Evolutionary conservation across 1,140 invertebrate species (phyloP).

Genomic region (Hormaphis cornu): DNA sequence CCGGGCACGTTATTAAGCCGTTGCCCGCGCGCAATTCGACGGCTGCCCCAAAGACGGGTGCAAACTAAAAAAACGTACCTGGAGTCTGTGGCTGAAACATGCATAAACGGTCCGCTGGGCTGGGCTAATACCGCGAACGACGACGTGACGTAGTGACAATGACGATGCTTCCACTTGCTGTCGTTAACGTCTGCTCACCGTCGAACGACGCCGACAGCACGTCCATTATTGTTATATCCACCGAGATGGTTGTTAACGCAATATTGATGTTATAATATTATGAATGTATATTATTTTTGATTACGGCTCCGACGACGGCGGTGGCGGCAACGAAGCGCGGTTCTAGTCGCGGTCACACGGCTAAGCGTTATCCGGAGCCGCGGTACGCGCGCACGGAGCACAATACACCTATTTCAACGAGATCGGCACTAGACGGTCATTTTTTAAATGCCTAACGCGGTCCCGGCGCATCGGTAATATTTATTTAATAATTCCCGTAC

Average conservation of each 20-base stretch:
- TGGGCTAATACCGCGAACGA: background rate
- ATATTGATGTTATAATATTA: too few species aligned
- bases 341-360: background rate
- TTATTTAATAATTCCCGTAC: constrained; percentile 30
- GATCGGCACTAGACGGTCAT: constrained; percentile 10
- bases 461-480: background rate
- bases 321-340: background rate
- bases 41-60: background rate
- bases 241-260: too few species aligned
- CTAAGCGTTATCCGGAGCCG: background rate
- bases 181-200: background rate
- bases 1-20: too few species aligned
- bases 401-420: constrained; percentile 4
- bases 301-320: background rate
- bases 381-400: background rate
- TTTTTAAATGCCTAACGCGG: background rate
- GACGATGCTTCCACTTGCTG: too few species aligned
- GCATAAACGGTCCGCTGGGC: constrained; percentile 26
- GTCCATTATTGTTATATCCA: background rate
- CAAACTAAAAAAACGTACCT: constrained; percentile 12
- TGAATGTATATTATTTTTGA: background rate
- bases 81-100: constrained; percentile 27
- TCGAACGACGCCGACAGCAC: background rate
- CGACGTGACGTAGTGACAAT: background rate
- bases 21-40: too few species aligned